A percentile compares a stretch with the other conserved stretches of the same genome.
Evolutionary conservation across 2,797 vertebrate genomes (phyloP).

Genomic region (Otolemur crassicaudatus): DNA sequence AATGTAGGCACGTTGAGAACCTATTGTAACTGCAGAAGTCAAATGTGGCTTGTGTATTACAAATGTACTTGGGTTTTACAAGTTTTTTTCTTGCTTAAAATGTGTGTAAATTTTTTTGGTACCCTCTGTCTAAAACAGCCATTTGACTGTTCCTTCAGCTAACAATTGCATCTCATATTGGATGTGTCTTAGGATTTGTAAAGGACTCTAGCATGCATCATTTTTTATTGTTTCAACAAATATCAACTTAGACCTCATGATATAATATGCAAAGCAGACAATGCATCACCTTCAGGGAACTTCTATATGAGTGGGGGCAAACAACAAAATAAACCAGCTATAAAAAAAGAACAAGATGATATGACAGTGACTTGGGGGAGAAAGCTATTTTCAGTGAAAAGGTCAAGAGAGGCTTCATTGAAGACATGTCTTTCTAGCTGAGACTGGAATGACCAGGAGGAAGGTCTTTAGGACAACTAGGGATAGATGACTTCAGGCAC

Average conservation of each 20-base stretch:
- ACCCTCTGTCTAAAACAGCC: background rate
- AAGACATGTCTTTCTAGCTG: background rate
- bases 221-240: constrained; percentile 1
- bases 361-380: no score
- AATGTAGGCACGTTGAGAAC: no score
- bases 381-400: background rate
- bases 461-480: background rate
- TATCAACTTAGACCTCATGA: background rate
- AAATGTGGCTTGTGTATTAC: no score
- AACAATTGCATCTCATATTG: background rate
- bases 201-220: background rate
- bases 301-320: background rate
- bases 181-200: background rate
- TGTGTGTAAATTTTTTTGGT: no score
- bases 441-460: background rate
- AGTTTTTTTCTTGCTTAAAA: no score
- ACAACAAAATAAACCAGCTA: background rate
- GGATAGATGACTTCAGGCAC: background rate
- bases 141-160: background rate
- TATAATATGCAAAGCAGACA: background rate
- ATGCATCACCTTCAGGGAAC: background rate
- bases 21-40: no score
- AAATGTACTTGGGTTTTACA: no score
- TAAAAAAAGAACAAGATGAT: background rate
- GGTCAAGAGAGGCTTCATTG: background rate